Evolutionary conservation across 2,888 invertebrate species (phyloP), one percentile per base, ranked within the genome.

Genomic region (Isotomurus palustris): DNA sequence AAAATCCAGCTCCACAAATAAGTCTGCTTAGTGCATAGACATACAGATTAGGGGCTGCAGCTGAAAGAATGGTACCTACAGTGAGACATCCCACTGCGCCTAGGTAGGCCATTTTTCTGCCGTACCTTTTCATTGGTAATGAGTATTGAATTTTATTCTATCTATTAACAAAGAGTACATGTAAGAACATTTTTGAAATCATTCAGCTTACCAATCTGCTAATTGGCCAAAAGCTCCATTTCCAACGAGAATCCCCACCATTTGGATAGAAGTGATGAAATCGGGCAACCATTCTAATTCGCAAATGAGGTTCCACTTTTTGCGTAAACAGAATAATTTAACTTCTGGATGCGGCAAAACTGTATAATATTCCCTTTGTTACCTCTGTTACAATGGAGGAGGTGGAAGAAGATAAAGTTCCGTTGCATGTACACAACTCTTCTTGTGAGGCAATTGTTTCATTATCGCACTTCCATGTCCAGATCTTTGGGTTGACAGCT

Each of bases 211-310:
- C 67, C 63, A 60, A 40, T 67, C 67, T 10, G 63, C 57, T 2
- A 63, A 27, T 50, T 61, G 58, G 2, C 62, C 52, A 17, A 59
- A 50, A 14, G 44, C 36, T 14, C 58, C 35, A n/a, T 53, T 56
- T 2, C 65, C 65, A 17, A 55, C 19, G 12, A 65, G 45, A 62
- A 65, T 65, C 1, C 65, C 65, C 25, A 55, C 24, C 65, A 67
- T 65, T 56, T 65, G 67, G 27, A 65, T 53, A 29, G 57, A 61
- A 12, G 63, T 67, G 2, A 65, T 58, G 29, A 63, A 63, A 41
- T 67, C 67, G 0, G 59, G 45, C 2, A 65, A 56, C 60, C 65
- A 67, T n/a, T 60, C 52, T 17, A 41, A 49, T 1, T 55, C 57
- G 41, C 67, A 65, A 19, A 61, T 38, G 1, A 67, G 41, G 10